Conservation (phyloP, 2,797 vertebrate species). For the Neopelma chrysocephalum region DNA sequence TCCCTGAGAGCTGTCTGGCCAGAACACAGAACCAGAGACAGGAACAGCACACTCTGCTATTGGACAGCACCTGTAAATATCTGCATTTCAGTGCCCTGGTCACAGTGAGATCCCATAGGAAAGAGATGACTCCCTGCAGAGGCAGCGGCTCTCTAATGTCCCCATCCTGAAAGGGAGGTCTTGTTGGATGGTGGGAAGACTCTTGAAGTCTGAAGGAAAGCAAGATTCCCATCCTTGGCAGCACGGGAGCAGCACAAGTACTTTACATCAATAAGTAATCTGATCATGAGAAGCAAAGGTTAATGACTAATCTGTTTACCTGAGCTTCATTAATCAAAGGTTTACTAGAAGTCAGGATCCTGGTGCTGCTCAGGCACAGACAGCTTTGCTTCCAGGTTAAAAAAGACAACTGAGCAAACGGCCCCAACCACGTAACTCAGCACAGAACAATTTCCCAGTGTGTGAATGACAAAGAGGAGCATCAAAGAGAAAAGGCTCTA, state of each 20-base stretch:
- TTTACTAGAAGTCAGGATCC: constrained; percentile 54
- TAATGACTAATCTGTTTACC: constrained; percentile 72
- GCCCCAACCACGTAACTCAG: constrained; percentile 39
- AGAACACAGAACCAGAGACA: neutral
- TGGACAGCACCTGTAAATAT: neutral
- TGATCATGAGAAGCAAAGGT: constrained; percentile 65
- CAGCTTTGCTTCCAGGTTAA: constrained; percentile 47
- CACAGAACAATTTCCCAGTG: constrained; percentile 40
- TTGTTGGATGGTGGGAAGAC: neutral
- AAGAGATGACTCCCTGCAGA: neutral
- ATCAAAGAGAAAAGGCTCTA: constrained; percentile 60
- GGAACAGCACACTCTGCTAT: fast-evolving
- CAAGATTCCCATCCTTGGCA: constrained; percentile 7
- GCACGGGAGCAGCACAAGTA: neutral
- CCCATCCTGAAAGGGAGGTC: neutral
- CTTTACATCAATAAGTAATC: constrained; percentile 62
- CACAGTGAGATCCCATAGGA: neutral
- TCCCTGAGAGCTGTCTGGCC: neutral
- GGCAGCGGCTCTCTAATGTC: neutral
- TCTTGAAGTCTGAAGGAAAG: neutral
- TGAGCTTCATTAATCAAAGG: constrained; percentile 67
- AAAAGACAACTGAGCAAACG: neutral
- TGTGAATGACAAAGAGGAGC: constrained; percentile 51
- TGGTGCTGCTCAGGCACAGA: neutral
- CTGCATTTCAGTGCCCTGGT: neutral